Evolutionary conservation across 2,888 invertebrate species (phyloP), one percentile per base, ranked within the genome.

Genomic region (Leucoma salicis): DNA sequence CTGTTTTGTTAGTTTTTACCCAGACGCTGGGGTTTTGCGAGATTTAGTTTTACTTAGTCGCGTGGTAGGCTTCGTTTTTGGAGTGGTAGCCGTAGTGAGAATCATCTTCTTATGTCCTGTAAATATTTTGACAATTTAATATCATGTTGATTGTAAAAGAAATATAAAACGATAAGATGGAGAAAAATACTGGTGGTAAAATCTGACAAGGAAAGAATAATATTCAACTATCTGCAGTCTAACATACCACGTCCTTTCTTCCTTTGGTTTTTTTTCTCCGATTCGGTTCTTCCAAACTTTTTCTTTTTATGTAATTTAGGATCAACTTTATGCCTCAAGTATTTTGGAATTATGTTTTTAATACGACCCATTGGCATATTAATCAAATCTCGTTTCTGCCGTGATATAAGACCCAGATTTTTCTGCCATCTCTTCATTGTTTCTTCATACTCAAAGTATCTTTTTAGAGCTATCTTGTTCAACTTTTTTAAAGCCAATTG

Each of bases 301-400:
- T 55, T 70, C 2, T 54, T 39, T 33, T 57, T 40, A 2, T 52
- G 44, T 3, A 75, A 58, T n/a, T 60, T 70, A 2, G 70, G 72
- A 14, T 67, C 63, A 0, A 79, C 57, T 60, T 83, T 82, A 2
- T 74, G 71, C 57, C 73, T 68, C 10, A 82, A 61, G 50, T 82
- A 83, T 29, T 64, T 66, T 1, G 85, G 84, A 50, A 84, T 66
- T 3, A 84, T 82, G 44, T 72, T 78, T 33, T 78, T 81, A 7
- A 82, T 73, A n/a, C 72, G 65, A 25, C 58, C 55, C 12, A 58
- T 49, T 8, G 58, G 42, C 3, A 46, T 57, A 1, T 62, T 51
- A 12, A 63, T 31, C 2, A 57, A 1, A 0, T 72, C 68, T 31
- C 86, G 66, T 51, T 74, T 82, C 39, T 67, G 63, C 12, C 55